Percentiles rank a stretch among this genome's conserved stretches.
Conservation (phyloP, 2,888 invertebrate genomes). For the Phortica okadai region DNA sequence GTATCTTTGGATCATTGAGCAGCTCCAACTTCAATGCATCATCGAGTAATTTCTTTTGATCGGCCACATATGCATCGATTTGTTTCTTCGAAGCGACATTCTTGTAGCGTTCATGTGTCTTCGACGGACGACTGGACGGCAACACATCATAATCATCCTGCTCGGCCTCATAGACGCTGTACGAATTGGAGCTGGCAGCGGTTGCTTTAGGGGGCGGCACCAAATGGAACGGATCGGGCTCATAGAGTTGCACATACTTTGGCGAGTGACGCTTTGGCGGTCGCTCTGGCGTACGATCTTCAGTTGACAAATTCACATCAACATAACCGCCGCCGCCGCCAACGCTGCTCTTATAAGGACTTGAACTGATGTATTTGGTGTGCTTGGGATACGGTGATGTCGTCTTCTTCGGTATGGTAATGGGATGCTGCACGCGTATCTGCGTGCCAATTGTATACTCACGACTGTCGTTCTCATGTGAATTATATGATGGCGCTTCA, state of each 20-base stretch:
- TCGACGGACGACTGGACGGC: slow-evolving; percentile 43
- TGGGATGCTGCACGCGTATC: slow-evolving; percentile 72
- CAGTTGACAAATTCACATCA: slow-evolving; percentile 58
- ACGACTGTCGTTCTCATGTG: slow-evolving; percentile 64
- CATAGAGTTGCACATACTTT: slow-evolving; percentile 63
- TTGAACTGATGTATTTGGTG: slow-evolving; percentile 56
- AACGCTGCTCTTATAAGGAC: slow-evolving; percentile 53
- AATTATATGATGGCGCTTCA: slow-evolving; percentile 53
- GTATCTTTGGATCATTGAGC: slow-evolving; percentile 67
- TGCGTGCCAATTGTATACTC: slow-evolving; percentile 73
- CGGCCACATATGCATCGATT: slow-evolving; percentile 69
- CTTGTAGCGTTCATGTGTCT: slow-evolving; percentile 65
- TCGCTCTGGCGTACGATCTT: slow-evolving; percentile 40
- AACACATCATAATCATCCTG: slow-evolving; percentile 63
- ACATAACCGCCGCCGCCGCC: slow-evolving; percentile 32
- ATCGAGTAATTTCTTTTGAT: slow-evolving; percentile 70
- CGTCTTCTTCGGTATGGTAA: slow-evolving; percentile 65
- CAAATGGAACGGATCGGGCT: slow-evolving; percentile 69
- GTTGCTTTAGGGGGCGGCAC: slow-evolving; percentile 66
- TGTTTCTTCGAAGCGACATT: slow-evolving; percentile 71
- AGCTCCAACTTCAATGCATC: slow-evolving; percentile 70
- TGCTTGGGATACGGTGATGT: slow-evolving; percentile 54
- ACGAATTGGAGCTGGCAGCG: slow-evolving; percentile 53
- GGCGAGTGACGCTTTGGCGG: slow-evolving; percentile 49
- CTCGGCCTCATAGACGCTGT: slow-evolving; percentile 68